phyloP scores from a whole-genome alignment of 1,140 invertebrate genomes.

The Maconellicoccus hirsutus region DNA sequence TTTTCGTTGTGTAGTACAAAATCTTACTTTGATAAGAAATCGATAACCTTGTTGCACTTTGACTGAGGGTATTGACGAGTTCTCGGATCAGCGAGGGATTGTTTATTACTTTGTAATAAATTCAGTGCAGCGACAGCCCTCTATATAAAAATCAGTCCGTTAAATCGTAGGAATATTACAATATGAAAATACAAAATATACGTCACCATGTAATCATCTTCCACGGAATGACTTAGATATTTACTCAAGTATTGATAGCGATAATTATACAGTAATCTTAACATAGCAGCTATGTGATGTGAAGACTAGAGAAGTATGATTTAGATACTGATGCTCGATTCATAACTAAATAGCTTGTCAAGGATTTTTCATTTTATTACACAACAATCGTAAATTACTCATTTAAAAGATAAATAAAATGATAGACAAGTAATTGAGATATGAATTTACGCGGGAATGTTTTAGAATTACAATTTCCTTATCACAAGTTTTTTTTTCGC shows the following conservation, averaged over 20 bases:
- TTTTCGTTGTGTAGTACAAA: background rate
- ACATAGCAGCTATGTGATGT: no score
- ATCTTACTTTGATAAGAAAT: background rate
- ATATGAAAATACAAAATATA: background rate
- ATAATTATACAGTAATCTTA: background rate
- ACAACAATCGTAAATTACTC: no score
- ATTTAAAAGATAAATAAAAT: no score
- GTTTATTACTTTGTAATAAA: conserved; percentile 12
- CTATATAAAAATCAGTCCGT: background rate
- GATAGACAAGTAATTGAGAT: no score
- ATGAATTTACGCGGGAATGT: no score
- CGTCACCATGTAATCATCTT: conserved; percentile 1
- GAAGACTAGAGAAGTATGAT: no score
- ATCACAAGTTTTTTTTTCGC: no score
- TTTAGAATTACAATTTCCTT: no score
- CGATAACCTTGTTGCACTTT: background rate
- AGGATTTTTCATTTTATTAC: no score
- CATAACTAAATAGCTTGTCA: no score
- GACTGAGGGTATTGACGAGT: background rate
- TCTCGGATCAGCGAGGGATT: background rate
- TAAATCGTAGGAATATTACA: background rate
- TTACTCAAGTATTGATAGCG: background rate
- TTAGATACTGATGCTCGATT: no score
- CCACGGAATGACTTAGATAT: background rate
- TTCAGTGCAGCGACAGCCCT: background rate